phyloP scores from a whole-genome alignment of 2,888 invertebrate species.

The Boloria selene region DNA sequence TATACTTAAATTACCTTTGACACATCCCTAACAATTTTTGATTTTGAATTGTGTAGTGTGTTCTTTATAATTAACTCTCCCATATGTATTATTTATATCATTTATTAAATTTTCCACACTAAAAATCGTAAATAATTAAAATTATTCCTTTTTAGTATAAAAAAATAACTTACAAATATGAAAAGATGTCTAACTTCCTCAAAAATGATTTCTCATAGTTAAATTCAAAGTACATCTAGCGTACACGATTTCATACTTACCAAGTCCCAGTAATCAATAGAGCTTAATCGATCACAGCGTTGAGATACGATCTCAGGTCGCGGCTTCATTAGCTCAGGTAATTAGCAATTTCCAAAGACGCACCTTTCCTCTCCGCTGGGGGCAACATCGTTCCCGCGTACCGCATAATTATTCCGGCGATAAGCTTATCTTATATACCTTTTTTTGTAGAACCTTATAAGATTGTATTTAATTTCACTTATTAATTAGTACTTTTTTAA shows the following conservation, averaged over 20 bases:
- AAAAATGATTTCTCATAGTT: not conserved
- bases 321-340: slow-evolving; percentile 38
- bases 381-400: not conserved
- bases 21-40: too few species aligned
- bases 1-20: too few species aligned
- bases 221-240: not conserved
- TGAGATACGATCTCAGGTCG: slow-evolving; percentile 23
- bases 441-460: not conserved
- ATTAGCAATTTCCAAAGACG: slow-evolving; percentile 37
- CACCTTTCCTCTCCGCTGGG: slow-evolving; percentile 10
- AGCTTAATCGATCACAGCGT: not conserved
- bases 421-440: slow-evolving; percentile 9
- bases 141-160: too few species aligned
- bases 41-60: too few species aligned
- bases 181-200: too few species aligned
- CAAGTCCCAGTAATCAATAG: slow-evolving; percentile 2
- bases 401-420: slow-evolving; percentile 11
- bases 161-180: too few species aligned
- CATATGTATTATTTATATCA: too few species aligned
- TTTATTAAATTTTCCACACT: too few species aligned
- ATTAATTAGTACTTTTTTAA: not conserved
- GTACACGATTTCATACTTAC: not conserved
- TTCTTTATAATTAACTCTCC: too few species aligned
- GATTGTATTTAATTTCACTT: not conserved
- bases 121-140: too few species aligned